phyloP scores from a whole-genome alignment of 2,113 vertebrate genomes.

The Athene noctua region DNA sequence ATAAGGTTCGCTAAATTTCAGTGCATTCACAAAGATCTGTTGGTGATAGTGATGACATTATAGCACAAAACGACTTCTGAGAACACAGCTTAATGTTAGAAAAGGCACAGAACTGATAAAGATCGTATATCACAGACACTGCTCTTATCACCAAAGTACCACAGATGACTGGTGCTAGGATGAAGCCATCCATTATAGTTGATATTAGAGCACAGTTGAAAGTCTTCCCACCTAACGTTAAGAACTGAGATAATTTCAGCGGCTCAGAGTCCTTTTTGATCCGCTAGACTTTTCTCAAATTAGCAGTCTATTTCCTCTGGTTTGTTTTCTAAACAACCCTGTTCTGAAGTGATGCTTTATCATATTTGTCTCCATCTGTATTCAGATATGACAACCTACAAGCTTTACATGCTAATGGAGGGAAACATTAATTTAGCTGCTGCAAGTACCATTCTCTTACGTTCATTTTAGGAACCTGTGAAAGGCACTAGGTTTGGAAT shows the following conservation, averaged over 20 bases:
- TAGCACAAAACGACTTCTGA: background rate
- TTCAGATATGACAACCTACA: background rate
- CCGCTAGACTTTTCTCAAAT: background rate
- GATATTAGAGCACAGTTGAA: background rate
- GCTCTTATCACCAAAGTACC: background rate
- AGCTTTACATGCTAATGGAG: background rate
- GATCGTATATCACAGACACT: background rate
- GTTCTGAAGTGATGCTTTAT: background rate
- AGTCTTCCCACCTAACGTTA: background rate
- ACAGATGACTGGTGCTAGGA: background rate
- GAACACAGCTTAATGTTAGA: background rate
- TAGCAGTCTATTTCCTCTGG: background rate
- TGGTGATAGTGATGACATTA: background rate
- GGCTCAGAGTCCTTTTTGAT: background rate
- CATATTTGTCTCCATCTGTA: background rate
- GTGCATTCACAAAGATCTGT: background rate
- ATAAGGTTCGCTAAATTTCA: background rate
- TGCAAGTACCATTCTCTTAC: background rate
- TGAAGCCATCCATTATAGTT: background rate
- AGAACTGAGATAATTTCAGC: background rate
- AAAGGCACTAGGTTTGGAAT: background rate
- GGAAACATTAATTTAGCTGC: background rate
- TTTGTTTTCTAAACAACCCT: background rate
- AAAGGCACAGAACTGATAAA: slow-evolving; percentile 1
- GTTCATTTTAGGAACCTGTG: background rate